These are phyloP conservation scores for Drosophila cognata DNA, from an alignment of 2,888 invertebrate species.

Conservation along the genomic window DNA sequence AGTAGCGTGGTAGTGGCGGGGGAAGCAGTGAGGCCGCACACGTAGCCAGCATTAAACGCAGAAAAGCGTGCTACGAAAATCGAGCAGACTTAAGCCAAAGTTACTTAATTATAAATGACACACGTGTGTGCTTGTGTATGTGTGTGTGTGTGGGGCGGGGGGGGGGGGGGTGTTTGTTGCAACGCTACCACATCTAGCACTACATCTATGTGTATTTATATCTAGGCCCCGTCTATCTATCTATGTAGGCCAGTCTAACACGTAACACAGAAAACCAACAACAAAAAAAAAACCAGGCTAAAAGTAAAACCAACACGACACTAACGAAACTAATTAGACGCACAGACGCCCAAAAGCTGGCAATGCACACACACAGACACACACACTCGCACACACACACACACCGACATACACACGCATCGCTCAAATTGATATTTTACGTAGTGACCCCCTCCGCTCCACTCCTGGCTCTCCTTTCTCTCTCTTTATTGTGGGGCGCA, in stretches of 20 bases:
- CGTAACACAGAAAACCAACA: constrained; percentile 32
- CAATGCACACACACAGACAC: constrained; percentile 45
- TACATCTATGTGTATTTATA: constrained; percentile 1
- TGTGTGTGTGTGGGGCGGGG: background rate
- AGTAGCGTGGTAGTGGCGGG: background rate
- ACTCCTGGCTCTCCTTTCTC: background rate
- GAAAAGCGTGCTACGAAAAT: constrained; percentile 64
- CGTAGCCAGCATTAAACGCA: constrained; percentile 74
- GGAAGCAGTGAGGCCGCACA: constrained; percentile 20
- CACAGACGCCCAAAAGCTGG: constrained; percentile 69
- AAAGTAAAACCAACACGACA: constrained; percentile 61
- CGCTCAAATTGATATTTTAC: constrained; percentile 78
- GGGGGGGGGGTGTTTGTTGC: constrained; percentile 11
- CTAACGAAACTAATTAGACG: constrained; percentile 81
- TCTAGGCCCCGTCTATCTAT: constrained; percentile 41
- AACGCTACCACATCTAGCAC: constrained; percentile 33
- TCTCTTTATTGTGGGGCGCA: constrained; percentile 52
- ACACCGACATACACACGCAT: constrained; percentile 59
- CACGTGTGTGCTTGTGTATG: constrained; percentile 55
- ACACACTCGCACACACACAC: constrained; percentile 29
- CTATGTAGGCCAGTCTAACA: constrained; percentile 67
- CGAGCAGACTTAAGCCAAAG: constrained; percentile 67
- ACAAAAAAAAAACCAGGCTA: constrained; percentile 35
- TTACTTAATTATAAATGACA: constrained; percentile 82
- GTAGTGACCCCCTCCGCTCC: constrained; percentile 25